Conservation (phyloP, 2,888 invertebrate species). For the Calameuta pallipes region DNA sequence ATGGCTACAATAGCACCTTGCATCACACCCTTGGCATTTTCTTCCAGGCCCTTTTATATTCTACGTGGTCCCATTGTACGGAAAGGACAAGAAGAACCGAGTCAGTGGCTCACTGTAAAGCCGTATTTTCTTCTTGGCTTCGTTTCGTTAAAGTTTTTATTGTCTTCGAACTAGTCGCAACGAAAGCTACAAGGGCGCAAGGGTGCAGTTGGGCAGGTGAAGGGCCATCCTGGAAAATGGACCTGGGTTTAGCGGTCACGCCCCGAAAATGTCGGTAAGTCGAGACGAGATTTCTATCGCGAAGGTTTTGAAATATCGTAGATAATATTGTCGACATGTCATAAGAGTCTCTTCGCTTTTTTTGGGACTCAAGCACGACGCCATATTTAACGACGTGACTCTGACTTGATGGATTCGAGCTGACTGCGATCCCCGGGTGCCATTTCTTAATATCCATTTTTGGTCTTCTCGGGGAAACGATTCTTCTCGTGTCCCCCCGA, state of each 20-base stretch:
- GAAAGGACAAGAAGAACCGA: constrained; percentile 3
- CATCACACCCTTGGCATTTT: constrained; percentile 34
- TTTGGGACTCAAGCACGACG: constrained; percentile 12
- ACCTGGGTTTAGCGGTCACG: constrained; percentile 6
- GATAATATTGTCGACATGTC: constrained; percentile 42
- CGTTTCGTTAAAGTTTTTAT: constrained; percentile 42
- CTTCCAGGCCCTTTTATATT: constrained; percentile 10
- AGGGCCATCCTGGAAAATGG: constrained; percentile 23
- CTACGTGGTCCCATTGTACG: neutral
- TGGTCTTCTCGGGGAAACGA: neutral
- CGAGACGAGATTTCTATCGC: constrained; percentile 32
- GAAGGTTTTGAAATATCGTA: constrained; percentile 36
- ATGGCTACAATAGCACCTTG: constrained; percentile 31
- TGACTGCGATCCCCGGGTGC: neutral
- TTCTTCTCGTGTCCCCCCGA: neutral
- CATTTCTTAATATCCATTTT: neutral
- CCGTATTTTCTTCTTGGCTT: constrained; percentile 29
- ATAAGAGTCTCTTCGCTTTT: constrained; percentile 17
- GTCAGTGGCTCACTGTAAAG: constrained; percentile 15
- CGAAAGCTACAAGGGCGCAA: neutral
- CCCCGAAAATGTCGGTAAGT: constrained; percentile 23
- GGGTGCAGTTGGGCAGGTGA: constrained; percentile 1
- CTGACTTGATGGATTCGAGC: constrained; percentile 18
- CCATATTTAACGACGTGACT: constrained; percentile 18
- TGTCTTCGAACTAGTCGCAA: constrained; percentile 25